Percentiles rank a stretch among this genome's conserved stretches.
Conservation (phyloP, 2,113 vertebrate species). For the Sylvia atricapilla region DNA sequence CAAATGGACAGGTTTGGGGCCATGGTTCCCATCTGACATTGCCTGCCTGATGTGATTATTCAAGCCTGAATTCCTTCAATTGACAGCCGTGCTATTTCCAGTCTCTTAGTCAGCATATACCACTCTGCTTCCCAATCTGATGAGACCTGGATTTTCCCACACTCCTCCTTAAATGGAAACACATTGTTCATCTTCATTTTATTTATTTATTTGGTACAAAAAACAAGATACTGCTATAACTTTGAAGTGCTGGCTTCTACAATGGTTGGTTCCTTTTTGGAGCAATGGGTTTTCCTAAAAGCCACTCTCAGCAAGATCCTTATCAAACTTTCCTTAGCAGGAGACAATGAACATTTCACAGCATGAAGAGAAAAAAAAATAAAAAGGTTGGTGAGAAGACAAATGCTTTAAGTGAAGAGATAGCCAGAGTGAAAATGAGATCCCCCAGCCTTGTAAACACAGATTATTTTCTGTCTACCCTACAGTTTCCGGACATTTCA, state of each 20-base stretch:
- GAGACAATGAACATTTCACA: constrained; percentile 69
- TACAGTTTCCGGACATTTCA: not conserved
- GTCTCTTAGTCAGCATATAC: constrained; percentile 41
- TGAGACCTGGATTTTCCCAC: constrained; percentile 73
- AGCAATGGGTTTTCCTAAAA: constrained; percentile 66
- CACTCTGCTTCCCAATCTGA: constrained; percentile 6
- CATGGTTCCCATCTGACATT: not conserved
- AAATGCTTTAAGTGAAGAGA: not conserved
- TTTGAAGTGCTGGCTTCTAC: constrained; percentile 67
- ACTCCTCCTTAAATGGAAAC: constrained; percentile 66
- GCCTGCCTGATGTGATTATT: not conserved
- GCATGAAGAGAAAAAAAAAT: constrained; percentile 41
- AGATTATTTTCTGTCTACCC: not conserved
- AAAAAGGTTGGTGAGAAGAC: not conserved
- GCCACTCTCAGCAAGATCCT: constrained; percentile 66
- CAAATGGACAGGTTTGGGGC: constrained; percentile 2
- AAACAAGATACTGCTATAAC: constrained; percentile 59
- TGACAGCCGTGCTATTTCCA: constrained; percentile 22
- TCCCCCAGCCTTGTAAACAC: constrained; percentile 20
- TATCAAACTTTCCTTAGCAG: constrained; percentile 62
- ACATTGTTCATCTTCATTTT: constrained; percentile 70
- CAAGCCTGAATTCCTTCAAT: constrained; percentile 35
- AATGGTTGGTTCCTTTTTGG: constrained; percentile 61
- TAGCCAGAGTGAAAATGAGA: not conserved
- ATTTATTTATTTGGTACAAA: constrained; percentile 66